phyloP scores from a whole-genome alignment of 1,140 invertebrate species.

The Drosophila dunni region DNA sequence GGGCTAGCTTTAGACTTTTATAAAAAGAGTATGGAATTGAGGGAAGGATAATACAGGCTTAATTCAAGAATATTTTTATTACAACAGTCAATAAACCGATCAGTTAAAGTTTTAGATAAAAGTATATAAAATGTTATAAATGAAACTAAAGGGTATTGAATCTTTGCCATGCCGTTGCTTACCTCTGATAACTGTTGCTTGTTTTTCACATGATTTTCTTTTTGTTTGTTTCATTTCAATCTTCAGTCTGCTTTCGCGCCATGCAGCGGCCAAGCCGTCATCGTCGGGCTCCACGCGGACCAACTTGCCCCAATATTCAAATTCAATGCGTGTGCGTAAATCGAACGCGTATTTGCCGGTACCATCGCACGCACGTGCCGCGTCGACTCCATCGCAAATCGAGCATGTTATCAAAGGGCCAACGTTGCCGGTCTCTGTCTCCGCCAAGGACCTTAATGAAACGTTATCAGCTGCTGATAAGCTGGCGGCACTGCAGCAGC shows the following conservation, averaged over 20 bases:
- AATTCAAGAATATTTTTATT: too few species aligned
- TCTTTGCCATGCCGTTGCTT: too few species aligned
- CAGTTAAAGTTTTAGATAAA: too few species aligned
- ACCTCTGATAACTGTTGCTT: background rate
- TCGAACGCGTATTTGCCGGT: constrained; percentile 75
- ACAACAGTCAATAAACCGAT: too few species aligned
- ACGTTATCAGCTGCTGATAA: constrained; percentile 15
- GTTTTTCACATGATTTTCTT: background rate
- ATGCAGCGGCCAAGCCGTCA: constrained; percentile 22
- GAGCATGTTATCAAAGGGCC: constrained; percentile 60
- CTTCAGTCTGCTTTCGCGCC: constrained; percentile 55
- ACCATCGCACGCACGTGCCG: constrained; percentile 77
- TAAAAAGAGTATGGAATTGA: too few species aligned
- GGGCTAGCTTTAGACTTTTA: too few species aligned
- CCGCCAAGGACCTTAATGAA: constrained; percentile 61
- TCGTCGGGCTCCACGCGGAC: constrained; percentile 41
- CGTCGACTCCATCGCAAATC: constrained; percentile 81
- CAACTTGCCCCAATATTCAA: constrained; percentile 79
- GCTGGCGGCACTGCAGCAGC: constrained; percentile 29
- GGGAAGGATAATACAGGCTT: too few species aligned
- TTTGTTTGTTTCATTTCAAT: background rate
- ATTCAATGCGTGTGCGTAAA: constrained; percentile 81
- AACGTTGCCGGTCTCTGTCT: constrained; percentile 48
- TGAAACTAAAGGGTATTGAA: too few species aligned
- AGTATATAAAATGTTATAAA: too few species aligned